Conservation (phyloP, 2,888 invertebrate species). For the Adineta ricciae region DNA sequence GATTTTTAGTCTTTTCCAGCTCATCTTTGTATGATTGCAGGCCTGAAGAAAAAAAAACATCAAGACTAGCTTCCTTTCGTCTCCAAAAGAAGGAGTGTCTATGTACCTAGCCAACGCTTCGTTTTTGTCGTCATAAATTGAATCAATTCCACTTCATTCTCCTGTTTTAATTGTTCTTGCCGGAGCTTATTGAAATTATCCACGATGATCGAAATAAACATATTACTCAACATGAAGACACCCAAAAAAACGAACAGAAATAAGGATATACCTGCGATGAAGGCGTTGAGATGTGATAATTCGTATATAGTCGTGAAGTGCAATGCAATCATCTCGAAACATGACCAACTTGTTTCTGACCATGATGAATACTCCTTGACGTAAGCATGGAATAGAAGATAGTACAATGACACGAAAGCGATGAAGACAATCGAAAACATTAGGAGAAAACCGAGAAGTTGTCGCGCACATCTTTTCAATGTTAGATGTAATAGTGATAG, state of each 20-base stretch:
- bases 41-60: background rate
- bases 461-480: background rate
- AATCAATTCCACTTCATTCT: background rate
- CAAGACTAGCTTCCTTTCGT: too few species aligned
- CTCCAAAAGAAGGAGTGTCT: background rate
- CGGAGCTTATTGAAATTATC: background rate
- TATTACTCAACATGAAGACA: background rate
- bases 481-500: background rate
- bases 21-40: background rate
- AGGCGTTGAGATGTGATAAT: background rate
- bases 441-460: background rate
- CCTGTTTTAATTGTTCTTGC: background rate
- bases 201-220: background rate
- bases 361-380: background rate
- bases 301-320: background rate
- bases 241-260: background rate
- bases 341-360: background rate
- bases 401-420: background rate
- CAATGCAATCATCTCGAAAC: background rate
- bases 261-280: background rate
- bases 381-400: background rate
- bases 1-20: background rate
- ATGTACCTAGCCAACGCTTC: background rate
- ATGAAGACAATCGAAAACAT: background rate
- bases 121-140: background rate